Conservation (phyloP, 1,140 invertebrate genomes). For the Lepidotrigona ventralis region DNA sequence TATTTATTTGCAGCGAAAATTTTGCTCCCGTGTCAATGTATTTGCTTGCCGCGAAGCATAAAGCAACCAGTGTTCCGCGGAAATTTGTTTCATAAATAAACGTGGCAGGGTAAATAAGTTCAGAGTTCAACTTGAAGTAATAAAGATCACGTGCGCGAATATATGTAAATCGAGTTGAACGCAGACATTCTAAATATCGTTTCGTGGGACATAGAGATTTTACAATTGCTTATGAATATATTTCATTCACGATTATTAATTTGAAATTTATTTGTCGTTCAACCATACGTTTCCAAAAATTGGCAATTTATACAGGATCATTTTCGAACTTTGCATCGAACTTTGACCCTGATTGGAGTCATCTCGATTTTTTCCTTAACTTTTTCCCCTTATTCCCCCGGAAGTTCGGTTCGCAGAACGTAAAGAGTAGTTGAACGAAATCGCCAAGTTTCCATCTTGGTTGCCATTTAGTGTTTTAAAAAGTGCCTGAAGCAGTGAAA, state of each 20-base stretch:
- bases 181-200: background rate
- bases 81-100: background rate
- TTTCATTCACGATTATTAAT: background rate
- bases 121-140: background rate
- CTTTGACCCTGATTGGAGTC: constrained; percentile 2
- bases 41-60: background rate
- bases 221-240: background rate
- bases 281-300: background rate
- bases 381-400: constrained; percentile 13
- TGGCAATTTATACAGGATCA: background rate
- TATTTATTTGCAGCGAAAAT: background rate
- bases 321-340: background rate
- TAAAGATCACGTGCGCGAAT: too few species aligned
- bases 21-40: background rate
- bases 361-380: background rate
- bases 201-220: background rate
- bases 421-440: constrained; percentile 36
- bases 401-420: constrained; percentile 31
- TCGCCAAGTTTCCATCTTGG: constrained; percentile 51
- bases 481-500: constrained; percentile 44
- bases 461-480: constrained; percentile 54
- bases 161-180: background rate
- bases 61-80: background rate
- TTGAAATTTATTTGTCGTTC: background rate
- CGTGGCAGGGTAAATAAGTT: background rate